Conservation (phyloP, 92 coral and sea anemone genomes). For the Bergia sp. region DNA sequence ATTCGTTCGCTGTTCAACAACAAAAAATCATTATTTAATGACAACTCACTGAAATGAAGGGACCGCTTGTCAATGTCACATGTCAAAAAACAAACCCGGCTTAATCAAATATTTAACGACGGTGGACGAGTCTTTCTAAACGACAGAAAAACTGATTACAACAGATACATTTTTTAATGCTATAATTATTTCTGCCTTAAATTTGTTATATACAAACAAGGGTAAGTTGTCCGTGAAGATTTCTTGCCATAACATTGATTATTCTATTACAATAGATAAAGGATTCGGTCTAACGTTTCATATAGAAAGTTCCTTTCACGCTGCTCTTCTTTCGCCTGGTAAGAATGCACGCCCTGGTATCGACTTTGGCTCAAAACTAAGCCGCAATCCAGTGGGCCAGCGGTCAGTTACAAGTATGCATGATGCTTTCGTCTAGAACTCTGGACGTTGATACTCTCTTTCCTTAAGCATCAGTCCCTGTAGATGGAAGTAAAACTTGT, state of each 20-base stretch:
- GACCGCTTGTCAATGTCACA: no score
- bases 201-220: neutral
- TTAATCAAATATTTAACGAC: neutral
- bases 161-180: neutral
- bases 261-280: no score
- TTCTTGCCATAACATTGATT: no score
- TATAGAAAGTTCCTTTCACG: neutral
- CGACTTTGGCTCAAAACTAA: neutral
- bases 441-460: slow-evolving; percentile 33
- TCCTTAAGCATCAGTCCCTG: slow-evolving; percentile 41
- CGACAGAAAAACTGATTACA: neutral
- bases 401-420: neutral
- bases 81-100: no score
- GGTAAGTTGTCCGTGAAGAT: neutral
- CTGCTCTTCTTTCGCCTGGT: neutral
- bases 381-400: neutral
- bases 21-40: no score
- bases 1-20: no score
- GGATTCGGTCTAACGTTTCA: no score
- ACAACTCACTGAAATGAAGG: no score
- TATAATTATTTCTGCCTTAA: no score
- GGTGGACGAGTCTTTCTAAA: neutral
- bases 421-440: slow-evolving; percentile 5
- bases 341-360: neutral
- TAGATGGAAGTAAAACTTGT: neutral